Evolutionary conservation across 2,888 invertebrate species (phyloP).

Genomic region (Agrotis segetum): DNA sequence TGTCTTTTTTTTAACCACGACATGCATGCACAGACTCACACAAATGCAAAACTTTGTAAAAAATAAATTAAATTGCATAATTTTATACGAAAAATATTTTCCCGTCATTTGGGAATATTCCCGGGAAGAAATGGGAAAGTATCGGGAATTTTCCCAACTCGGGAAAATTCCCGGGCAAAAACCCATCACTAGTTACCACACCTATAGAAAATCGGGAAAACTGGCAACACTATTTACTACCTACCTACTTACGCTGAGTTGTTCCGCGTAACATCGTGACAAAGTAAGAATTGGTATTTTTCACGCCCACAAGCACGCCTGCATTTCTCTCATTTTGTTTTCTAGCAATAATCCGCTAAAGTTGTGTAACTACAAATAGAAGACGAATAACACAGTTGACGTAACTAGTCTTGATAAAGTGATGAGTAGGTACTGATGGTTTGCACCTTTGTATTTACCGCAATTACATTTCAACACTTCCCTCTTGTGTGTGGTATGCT

Average conservation of each 20-base stretch:
- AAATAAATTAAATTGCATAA: too few relatives aligned
- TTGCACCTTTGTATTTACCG: constrained; percentile 40
- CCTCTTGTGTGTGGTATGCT: constrained; percentile 12
- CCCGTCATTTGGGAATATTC: too few relatives aligned
- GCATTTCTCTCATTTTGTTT: constrained; percentile 79
- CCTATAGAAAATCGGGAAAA: too few relatives aligned
- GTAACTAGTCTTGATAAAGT: constrained; percentile 49
- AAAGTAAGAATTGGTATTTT: constrained; percentile 76
- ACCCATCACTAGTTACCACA: too few relatives aligned
- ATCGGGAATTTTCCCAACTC: too few relatives aligned
- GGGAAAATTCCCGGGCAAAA: too few relatives aligned
- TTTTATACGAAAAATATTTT: too few relatives aligned
- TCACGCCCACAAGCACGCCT: constrained; percentile 77
- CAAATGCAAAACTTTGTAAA: too few relatives aligned
- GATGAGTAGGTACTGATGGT: constrained; percentile 29
- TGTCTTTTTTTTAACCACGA: too few relatives aligned
- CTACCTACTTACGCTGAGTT: constrained; percentile 21
- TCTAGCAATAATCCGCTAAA: constrained; percentile 77
- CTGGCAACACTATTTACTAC: too few relatives aligned
- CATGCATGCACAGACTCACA: too few relatives aligned
- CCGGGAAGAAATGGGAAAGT: too few relatives aligned
- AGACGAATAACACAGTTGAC: constrained; percentile 59
- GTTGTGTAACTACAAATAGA: constrained; percentile 75
- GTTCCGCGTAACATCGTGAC: constrained; percentile 69
- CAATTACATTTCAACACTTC: constrained; percentile 33